Evolutionary conservation across 2,888 invertebrate species (phyloP), one percentile per base, ranked within the genome.

Genomic region (Elegia similella): DNA sequence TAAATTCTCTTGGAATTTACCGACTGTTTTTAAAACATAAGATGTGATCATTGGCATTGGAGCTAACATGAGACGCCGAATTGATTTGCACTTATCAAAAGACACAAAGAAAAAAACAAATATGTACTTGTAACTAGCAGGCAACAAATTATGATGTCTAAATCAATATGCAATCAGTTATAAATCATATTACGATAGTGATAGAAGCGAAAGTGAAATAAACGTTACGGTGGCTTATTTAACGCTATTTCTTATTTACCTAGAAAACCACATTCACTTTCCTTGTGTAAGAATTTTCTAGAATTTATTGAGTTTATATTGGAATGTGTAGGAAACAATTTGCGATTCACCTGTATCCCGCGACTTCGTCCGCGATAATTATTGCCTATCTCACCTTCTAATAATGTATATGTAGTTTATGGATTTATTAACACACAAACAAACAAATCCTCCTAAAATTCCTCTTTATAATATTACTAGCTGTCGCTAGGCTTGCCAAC

Each of bases 191-290:
- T 10, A 1, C 29, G 6, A 29, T 29, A 13, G 29, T 7, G 12
- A 48, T 48, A 48, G 15, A 48, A 48, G 48, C 30, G 30, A 48
- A 48, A 48, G 48, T 48, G 48, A 1, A 30, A 12, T n/a, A 32
- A 29, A 29, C 7, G 48, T 32, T 48, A 32, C 30, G 30, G 23
- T 46, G 17, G 10, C 23, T 17, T 1, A 23, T 12, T n/a, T 13
- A 48, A 30, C 29, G n/a, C 46, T 23, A 48, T 32, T 46, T 32
- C 15, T 8, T 48, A 48, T 8, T 15, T 32, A n/a, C 29, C 13
- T 32, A 32, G 48, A 32, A 48, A 23, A 46, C 29, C 23, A 32
- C 48, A 30, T 32, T 48, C 32, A 8, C 48, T 48, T 48, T 48
- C 32, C 30, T 13, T 48, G 48, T 48, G 48, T 6, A 46, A 48